Evolutionary conservation across 1,140 invertebrate species (phyloP).

Genomic region (Drosophila busckii): DNA sequence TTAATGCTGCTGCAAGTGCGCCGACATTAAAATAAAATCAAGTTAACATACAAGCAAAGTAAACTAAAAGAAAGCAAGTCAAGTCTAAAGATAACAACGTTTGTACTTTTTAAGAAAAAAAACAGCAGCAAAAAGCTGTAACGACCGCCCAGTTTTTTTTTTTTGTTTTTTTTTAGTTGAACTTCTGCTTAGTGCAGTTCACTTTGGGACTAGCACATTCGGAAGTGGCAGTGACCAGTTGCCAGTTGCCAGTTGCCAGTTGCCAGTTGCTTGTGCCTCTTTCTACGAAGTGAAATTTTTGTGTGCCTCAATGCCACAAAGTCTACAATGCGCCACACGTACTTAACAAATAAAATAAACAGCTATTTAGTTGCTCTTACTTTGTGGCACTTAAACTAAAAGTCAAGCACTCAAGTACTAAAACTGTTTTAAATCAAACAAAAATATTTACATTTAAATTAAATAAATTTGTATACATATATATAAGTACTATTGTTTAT

Average conservation of each 20-base stretch:
- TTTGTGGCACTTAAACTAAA: too few relatives aligned
- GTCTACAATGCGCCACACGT: conserved; percentile 45
- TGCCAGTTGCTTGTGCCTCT: conserved; percentile 37
- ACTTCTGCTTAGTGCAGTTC: neutral
- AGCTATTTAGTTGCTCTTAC: too few relatives aligned
- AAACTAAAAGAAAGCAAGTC: conserved; percentile 23
- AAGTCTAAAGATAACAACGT: conserved; percentile 23
- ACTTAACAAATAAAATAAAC: conserved; percentile 8
- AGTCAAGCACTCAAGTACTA: too few relatives aligned
- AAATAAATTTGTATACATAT: too few relatives aligned
- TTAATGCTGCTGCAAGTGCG: neutral
- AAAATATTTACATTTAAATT: too few relatives aligned
- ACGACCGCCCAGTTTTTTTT: conserved; percentile 21
- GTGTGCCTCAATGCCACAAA: conserved; percentile 53
- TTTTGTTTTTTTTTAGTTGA: conserved; percentile 8
- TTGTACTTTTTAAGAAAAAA: conserved; percentile 7
- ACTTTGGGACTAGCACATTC: neutral
- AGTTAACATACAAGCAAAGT: conserved; percentile 44
- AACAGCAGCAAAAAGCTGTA: neutral
- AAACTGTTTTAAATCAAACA: too few relatives aligned
- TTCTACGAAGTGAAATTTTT: conserved; percentile 70
- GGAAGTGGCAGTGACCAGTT: conserved; percentile 7
- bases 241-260: neutral
- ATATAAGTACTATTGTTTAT: too few relatives aligned
- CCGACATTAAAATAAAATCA: conserved; percentile 68